These are phyloP conservation scores for Atrina japonica DNA, from an alignment of 2,888 invertebrate species.

Conservation along the genomic window DNA sequence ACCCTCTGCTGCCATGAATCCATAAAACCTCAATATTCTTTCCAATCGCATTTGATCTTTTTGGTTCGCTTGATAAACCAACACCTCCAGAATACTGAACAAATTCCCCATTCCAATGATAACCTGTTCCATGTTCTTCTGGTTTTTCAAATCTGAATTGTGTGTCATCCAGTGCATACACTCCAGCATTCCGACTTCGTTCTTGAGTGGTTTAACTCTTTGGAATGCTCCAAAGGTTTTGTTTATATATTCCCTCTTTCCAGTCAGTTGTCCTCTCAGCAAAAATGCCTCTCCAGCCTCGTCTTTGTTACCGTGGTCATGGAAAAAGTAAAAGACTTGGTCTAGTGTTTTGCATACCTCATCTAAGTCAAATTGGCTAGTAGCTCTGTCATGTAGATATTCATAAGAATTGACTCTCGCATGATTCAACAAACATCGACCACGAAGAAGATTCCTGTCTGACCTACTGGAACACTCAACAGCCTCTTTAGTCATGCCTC, in stretches of 20 bases:
- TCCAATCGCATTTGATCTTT: constrained; percentile 42
- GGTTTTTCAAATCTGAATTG: constrained; percentile 23
- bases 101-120: constrained; percentile 53
- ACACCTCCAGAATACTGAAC: constrained; percentile 47
- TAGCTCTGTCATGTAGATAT: neutral
- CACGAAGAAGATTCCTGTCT: constrained; percentile 51
- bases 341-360: constrained; percentile 35
- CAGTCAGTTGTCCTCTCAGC: constrained; percentile 32
- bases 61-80: constrained; percentile 34
- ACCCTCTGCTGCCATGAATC: constrained; percentile 44
- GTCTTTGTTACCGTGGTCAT: constrained; percentile 41
- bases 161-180: constrained; percentile 55
- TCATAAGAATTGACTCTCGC: constrained; percentile 52
- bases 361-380: constrained; percentile 14
- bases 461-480: constrained; percentile 51
- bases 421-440: constrained; percentile 51
- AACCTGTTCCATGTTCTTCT: constrained; percentile 23
- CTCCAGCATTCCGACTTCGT: constrained; percentile 60
- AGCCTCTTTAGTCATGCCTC: constrained; percentile 57
- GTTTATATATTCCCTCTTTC: constrained; percentile 36
- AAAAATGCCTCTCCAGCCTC: constrained; percentile 21
- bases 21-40: constrained; percentile 58
- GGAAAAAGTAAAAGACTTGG: constrained; percentile 48
- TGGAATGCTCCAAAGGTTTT: constrained; percentile 55
- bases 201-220: constrained; percentile 48